Percentiles rank a stretch among this genome's conserved stretches.
Evolutionary conservation across 1,140 invertebrate species (phyloP).

Genomic region (Zaprionus ghesquierei): DNA sequence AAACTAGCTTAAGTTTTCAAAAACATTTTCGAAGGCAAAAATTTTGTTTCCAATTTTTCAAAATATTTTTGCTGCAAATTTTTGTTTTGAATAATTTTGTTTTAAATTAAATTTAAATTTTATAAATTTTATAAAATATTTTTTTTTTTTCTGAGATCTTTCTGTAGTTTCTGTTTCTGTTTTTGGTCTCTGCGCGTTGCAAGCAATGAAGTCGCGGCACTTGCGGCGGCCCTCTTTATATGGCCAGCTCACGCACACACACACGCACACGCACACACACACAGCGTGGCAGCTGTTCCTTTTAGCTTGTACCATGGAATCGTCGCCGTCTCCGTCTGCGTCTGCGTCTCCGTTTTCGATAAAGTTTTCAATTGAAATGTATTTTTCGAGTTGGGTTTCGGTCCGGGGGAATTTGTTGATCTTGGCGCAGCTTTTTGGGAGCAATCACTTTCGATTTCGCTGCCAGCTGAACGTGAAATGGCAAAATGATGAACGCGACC

Average conservation of each 20-base stretch:
- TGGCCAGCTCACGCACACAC: conserved; percentile 15
- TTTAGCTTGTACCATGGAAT: conserved; percentile 15
- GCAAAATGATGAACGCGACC: conserved; percentile 81
- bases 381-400: conserved; percentile 26
- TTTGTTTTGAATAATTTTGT: not conserved
- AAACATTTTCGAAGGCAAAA: conserved; percentile 15
- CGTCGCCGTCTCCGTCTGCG: not conserved
- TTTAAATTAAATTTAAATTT: not conserved
- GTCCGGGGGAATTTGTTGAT: conserved; percentile 2
- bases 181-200: conserved; percentile 32
- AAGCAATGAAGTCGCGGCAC: conserved; percentile 46
- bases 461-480: conserved; percentile 82
- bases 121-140: not conserved
- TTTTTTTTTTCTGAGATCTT: conserved; percentile 9
- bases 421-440: conserved; percentile 63
- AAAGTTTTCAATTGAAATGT: not conserved
- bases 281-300: conserved; percentile 1
- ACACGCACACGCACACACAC: not conserved
- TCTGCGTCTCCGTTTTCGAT: conserved; percentile 5
- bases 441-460: conserved; percentile 82
- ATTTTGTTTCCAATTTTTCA: not conserved
- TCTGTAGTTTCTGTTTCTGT: conserved; percentile 24
- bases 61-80: not conserved
- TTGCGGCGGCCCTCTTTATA: conserved; percentile 45
- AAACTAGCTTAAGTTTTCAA: not conserved